Conservation (phyloP, 2,888 invertebrate genomes). For the Chrysolina americana region DNA sequence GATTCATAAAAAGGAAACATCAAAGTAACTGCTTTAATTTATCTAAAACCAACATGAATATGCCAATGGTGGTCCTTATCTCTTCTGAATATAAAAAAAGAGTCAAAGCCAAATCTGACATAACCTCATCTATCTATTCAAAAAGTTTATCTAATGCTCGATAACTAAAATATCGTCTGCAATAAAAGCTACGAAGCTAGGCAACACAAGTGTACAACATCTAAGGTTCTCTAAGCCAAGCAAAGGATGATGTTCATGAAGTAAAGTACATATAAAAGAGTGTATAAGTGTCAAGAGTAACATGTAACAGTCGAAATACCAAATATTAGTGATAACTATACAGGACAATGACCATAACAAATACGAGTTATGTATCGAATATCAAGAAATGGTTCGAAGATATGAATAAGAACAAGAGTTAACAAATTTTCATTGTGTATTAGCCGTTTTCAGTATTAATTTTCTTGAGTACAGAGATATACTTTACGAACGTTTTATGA, state of each 20-base stretch:
- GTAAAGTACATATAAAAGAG: conserved; percentile 53
- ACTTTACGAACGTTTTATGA: not conserved
- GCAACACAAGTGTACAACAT: conserved; percentile 60
- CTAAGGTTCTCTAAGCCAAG: conserved; percentile 61
- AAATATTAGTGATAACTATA: conserved; percentile 7
- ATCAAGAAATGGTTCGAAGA: not conserved
- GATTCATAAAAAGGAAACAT: too few species aligned
- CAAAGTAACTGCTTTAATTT: too few species aligned
- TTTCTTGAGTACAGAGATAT: not conserved
- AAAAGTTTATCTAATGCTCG: conserved; percentile 6
- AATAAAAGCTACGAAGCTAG: conserved; percentile 63
- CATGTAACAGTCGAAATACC: conserved; percentile 52
- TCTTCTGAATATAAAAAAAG: not conserved
- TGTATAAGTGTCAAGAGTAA: conserved; percentile 53
- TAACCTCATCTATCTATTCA: not conserved
- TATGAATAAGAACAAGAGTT: conserved; percentile 10
- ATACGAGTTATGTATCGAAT: not conserved
- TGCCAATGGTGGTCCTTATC: not conserved
- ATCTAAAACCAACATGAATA: too few species aligned
- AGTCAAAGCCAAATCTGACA: not conserved
- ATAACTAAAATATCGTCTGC: conserved; percentile 35
- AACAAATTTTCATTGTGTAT: not conserved
- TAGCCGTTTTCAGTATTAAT: conserved; percentile 5
- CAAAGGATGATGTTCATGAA: conserved; percentile 49
- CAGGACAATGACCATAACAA: not conserved